These are phyloP conservation scores for Lepidothrix coronata DNA, from an alignment of 2,113 vertebrate genomes.

Conservation along the genomic window DNA sequence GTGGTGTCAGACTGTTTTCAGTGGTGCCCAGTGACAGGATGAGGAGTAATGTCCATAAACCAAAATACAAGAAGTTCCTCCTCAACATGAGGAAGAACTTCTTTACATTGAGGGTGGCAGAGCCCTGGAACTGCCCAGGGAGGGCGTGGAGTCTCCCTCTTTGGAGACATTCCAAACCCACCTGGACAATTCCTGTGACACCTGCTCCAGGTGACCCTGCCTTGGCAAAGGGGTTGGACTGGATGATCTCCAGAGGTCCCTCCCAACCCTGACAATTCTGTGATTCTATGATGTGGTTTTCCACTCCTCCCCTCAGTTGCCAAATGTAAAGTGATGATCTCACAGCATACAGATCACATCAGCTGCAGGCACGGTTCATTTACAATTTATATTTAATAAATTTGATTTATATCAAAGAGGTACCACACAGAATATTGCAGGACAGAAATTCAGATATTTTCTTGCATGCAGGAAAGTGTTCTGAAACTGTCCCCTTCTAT, in stretches of 20 bases:
- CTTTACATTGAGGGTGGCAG: neutral
- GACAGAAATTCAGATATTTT: neutral
- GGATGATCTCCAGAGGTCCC: neutral
- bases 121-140: neutral
- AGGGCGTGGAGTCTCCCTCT: neutral
- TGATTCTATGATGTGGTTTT: neutral
- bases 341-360: neutral
- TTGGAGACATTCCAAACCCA: neutral
- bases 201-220: neutral
- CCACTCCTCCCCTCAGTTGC: neutral
- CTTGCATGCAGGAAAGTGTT: neutral
- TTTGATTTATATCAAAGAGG: neutral
- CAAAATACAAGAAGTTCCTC: neutral
- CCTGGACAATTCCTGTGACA: neutral
- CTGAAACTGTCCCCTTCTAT: neutral
- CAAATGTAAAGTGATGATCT: neutral
- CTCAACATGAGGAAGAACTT: neutral
- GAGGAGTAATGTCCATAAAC: neutral
- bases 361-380: neutral
- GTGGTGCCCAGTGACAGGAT: neutral
- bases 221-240: neutral
- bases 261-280: neutral
- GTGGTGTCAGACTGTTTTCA: neutral
- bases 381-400: neutral
- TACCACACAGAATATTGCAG: neutral